These are phyloP conservation scores for Lepus townsendii DNA, from an alignment of 2,797 vertebrate genomes.

Conservation along the genomic window DNA sequence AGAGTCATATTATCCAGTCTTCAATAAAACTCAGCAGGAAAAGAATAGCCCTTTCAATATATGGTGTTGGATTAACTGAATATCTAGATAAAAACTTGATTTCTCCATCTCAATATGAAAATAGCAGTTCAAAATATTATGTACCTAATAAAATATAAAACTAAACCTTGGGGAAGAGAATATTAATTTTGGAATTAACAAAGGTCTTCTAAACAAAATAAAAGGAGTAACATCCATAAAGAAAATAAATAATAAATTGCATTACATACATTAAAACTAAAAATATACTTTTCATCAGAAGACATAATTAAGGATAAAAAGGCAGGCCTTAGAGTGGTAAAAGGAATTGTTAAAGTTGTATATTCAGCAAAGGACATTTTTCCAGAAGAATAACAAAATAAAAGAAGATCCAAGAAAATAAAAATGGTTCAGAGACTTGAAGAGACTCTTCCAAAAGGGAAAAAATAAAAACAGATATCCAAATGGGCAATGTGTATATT, in stretches of 20 bases:
- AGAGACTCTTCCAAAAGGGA: background rate
- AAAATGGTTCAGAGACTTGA: background rate
- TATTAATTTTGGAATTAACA: background rate
- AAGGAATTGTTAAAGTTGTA: background rate
- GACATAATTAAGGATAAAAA: background rate
- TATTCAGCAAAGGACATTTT: background rate
- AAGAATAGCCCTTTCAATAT: background rate
- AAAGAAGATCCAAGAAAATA: background rate
- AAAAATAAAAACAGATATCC: background rate
- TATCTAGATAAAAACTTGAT: background rate
- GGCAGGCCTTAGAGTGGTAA: background rate
- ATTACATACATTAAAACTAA: slow-evolving; percentile 10
- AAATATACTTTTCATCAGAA: background rate
- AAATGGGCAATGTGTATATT: background rate
- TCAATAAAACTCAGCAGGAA: background rate
- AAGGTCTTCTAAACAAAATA: background rate
- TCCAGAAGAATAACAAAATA: background rate
- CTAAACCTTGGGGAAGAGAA: background rate
- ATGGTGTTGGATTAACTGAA: background rate
- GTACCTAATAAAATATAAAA: background rate
- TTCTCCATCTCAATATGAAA: background rate
- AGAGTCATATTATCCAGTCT: background rate
- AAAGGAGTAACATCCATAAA: background rate
- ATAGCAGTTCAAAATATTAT: background rate
- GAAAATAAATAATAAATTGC: background rate